phyloP scores from a whole-genome alignment of 2,113 vertebrate species.

The Ammospiza nelsoni region DNA sequence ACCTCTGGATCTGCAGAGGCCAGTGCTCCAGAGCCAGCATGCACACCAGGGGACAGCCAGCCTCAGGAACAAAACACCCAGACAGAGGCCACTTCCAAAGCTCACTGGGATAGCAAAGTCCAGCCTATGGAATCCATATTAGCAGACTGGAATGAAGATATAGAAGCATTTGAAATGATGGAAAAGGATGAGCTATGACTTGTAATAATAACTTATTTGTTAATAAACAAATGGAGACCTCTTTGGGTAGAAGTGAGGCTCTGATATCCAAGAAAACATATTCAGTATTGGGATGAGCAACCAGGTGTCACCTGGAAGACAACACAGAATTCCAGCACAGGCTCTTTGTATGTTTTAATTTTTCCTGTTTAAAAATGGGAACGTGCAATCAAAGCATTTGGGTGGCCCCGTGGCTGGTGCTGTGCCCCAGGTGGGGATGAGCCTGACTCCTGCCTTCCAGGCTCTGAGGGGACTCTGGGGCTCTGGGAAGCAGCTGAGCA shows the following conservation, averaged over 20 bases:
- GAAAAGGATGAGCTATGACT: conserved; percentile 98
- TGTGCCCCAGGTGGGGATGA: not conserved
- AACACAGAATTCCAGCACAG: conserved; percentile 52
- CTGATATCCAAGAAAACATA: conserved; percentile 51
- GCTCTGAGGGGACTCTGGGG: not conserved
- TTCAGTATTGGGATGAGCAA: conserved; percentile 63
- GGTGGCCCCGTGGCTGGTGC: conserved; percentile 9
- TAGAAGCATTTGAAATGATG: conserved; percentile 99
- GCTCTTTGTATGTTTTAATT: conserved; percentile 46
- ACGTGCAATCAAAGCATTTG: conserved; percentile 46
- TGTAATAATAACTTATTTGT: conserved; percentile 63
- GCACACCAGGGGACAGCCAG: conserved; percentile 66
- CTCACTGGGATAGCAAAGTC: conserved; percentile 74
- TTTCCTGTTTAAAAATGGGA: conserved; percentile 67
- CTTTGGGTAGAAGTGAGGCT: conserved; percentile 57
- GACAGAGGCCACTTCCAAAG: conserved; percentile 66
- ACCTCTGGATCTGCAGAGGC: conserved; percentile 19
- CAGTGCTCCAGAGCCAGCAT: conserved; percentile 39
- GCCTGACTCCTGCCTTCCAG: not conserved
- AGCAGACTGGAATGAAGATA: conserved; percentile 97
- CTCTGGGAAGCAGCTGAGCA: not conserved
- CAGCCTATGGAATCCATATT: conserved; percentile 91
- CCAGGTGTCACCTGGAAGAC: conserved; percentile 60
- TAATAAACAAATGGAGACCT: conserved; percentile 64
- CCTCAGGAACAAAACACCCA: conserved; percentile 72